Evolutionary conservation across 2,888 invertebrate genomes (phyloP), one percentile per base, ranked within the genome.

Genomic region (Catocala nupta): DNA sequence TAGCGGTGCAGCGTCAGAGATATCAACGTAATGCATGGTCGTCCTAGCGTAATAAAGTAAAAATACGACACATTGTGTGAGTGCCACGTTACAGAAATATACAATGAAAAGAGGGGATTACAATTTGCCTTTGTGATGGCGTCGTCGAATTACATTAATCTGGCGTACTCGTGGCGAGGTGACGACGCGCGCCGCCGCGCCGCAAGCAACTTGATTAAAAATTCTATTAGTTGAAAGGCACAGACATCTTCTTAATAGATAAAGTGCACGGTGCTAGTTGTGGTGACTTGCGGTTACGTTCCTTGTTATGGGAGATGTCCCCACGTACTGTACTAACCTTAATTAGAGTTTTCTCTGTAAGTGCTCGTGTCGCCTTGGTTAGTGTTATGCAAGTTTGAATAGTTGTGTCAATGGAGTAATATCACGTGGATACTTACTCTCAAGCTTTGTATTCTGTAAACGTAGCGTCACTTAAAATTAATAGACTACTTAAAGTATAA

Each of bases 81-180:
- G 85, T 87, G 86, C 86, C 85, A 83, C 84, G 88, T 87, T 86
- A 87, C 87, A 84, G 87, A 84, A 85, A 87, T 86, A 84, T 87
- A 87, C 89, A 91, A 91, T 90, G 89, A 88, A 90, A 84, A 88
- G 88, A 88, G 89, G 72, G 92, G 90, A 92, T 93, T 92, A 92
- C 92, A 93, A 93, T 93, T 93, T 93, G 93, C 93, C 89, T 93
- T 93, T 93, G 93, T 93, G 92, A 93, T 87, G 88, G 87, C 91
- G 88, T 89, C 88, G 90, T 92, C 91, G 91, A 93, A 93, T 94
- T 93, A 92, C 93, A 94, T 94, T 93, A 93, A 92, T 92, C 91
- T 89, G 91, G 89, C 88, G 90, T 82, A 83, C 86, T 87, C 85
- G 88, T 82, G 87, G 85, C 82, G 84, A 73, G 81, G 83, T 84